Evolutionary conservation across 1,140 invertebrate genomes (phyloP).

Genomic region (Eupristina koningsbergeri): DNA sequence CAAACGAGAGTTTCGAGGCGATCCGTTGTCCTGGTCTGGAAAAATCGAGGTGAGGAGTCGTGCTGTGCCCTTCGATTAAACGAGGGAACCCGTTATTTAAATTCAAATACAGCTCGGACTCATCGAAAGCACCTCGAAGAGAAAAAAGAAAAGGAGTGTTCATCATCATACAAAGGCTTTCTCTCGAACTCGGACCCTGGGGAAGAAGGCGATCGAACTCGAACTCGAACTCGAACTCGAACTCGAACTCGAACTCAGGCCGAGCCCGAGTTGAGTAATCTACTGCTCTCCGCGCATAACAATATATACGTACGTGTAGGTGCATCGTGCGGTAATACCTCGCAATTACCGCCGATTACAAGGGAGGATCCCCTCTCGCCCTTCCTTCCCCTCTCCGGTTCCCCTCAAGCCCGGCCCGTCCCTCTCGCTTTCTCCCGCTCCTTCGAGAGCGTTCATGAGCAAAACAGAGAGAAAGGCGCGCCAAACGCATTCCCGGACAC

Average conservation of each 20-base stretch:
- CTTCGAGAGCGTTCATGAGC: background rate
- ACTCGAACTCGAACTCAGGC: background rate
- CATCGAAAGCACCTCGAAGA: background rate
- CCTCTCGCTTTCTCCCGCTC: background rate
- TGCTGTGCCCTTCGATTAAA: constrained; percentile 12
- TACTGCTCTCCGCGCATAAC: background rate
- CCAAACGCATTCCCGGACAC: constrained; percentile 1
- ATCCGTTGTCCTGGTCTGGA: no score
- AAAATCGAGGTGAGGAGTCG: background rate
- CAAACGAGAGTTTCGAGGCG: background rate
- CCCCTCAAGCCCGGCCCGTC: no score
- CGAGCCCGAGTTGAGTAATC: constrained; percentile 11
- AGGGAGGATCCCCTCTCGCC: background rate
- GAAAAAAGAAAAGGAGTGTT: constrained; percentile 7
- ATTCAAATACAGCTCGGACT: constrained; percentile 4
- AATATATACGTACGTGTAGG: background rate
- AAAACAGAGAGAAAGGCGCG: constrained; percentile 15
- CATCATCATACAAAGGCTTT: constrained; percentile 9
- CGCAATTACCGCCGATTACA: constrained; percentile 39
- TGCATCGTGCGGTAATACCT: constrained; percentile 6
- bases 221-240: background rate
- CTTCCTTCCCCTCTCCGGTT: no score
- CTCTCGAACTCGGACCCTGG: background rate
- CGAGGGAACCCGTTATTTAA: constrained; percentile 17
- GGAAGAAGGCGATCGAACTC: background rate